phyloP scores from a whole-genome alignment of 1,140 invertebrate species.

The Papilio helenus region DNA sequence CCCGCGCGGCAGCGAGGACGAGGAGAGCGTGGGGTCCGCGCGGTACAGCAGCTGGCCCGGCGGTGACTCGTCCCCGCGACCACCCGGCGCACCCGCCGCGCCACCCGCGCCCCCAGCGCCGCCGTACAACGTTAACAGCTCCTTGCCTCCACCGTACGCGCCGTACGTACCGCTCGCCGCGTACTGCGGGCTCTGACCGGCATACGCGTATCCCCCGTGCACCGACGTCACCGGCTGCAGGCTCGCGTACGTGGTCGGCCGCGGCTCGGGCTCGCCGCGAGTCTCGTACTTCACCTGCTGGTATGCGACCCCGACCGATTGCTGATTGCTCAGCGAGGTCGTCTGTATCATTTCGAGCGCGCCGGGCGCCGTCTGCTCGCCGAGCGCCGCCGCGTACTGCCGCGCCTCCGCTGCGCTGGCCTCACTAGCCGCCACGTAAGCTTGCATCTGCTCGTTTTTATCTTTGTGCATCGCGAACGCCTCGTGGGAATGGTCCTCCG shows the following conservation, averaged over 20 bases:
- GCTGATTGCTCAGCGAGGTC: constrained; percentile 70
- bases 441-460: constrained; percentile 60
- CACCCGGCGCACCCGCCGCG: constrained; percentile 42
- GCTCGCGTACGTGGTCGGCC: constrained; percentile 76
- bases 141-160: constrained; percentile 67
- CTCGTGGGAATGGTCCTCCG: constrained; percentile 62
- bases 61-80: constrained; percentile 72
- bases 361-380: constrained; percentile 63
- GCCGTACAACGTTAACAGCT: constrained; percentile 76
- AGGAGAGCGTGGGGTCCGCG: constrained; percentile 84
- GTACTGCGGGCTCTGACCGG: constrained; percentile 71
- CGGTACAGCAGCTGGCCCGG: constrained; percentile 81
- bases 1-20: constrained; percentile 79
- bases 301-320: constrained; percentile 75
- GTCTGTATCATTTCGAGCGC: constrained; percentile 79
- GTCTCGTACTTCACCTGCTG: constrained; percentile 80
- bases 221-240: constrained; percentile 79
- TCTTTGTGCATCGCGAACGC: constrained; percentile 63
- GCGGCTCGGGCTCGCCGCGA: constrained; percentile 66
- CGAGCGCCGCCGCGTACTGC: constrained; percentile 64
- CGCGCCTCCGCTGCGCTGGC: constrained; percentile 51
- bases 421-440: constrained; percentile 53
- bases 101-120: constrained; percentile 48
- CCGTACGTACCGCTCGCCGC: constrained; percentile 57
- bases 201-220: constrained; percentile 64